phyloP scores from a whole-genome alignment of 2,888 invertebrate genomes.

The Calameuta idolon region DNA sequence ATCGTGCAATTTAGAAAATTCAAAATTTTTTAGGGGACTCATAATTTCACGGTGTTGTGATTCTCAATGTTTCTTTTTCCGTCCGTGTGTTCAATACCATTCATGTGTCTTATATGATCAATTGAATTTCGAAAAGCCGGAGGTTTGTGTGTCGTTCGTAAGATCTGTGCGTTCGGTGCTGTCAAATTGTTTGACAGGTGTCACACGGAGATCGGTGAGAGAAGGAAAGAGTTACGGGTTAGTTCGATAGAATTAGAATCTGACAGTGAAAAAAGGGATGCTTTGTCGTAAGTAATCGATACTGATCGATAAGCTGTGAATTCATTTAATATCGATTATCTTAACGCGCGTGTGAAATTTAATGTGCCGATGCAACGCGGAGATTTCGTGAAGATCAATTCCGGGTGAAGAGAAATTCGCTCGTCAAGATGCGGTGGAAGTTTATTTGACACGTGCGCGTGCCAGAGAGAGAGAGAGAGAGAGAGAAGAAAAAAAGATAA shows the following conservation, averaged over 20 bases:
- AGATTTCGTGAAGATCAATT: background rate
- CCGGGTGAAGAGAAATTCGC: background rate
- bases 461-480: background rate
- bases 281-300: background rate
- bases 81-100: background rate
- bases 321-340: background rate
- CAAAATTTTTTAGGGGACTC: background rate
- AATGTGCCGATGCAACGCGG: background rate
- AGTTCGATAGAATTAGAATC: background rate
- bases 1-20: background rate
- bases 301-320: background rate
- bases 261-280: background rate
- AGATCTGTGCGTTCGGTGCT: background rate
- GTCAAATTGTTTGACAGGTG: background rate
- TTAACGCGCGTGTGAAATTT: background rate
- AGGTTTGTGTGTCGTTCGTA: background rate
- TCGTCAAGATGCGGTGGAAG: constrained; percentile 38
- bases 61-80: background rate
- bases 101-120: background rate
- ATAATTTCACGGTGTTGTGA: constrained; percentile 1
- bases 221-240: background rate
- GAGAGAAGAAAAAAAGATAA: background rate
- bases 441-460: constrained; percentile 28
- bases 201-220: background rate
- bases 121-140: background rate